Evolutionary conservation across 2,113 vertebrate species (phyloP).

Genomic region (Albula glossodonta): DNA sequence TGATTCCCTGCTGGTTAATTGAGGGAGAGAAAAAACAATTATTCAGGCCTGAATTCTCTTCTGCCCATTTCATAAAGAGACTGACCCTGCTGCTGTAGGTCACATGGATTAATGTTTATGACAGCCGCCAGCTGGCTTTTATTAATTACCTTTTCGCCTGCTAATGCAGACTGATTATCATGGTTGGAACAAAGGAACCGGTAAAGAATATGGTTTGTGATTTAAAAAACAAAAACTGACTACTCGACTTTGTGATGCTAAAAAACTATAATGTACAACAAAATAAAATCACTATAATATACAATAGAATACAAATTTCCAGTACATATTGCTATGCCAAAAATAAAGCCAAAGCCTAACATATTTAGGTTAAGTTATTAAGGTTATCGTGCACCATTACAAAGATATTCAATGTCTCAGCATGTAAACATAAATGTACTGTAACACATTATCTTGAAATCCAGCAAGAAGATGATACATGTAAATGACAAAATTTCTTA

Average conservation of each 20-base stretch:
- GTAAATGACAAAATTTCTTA: neutral
- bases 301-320: too few relatives aligned
- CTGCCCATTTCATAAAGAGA: neutral
- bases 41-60: neutral
- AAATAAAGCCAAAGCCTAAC: too few relatives aligned
- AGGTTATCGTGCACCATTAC: too few relatives aligned
- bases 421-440: too few relatives aligned
- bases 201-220: neutral
- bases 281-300: too few relatives aligned
- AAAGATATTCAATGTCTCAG: too few relatives aligned
- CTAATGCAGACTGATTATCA: neutral
- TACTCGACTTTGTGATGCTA: neutral
- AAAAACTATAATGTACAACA: neutral
- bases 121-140: neutral
- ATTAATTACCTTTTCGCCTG: neutral
- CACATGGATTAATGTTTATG: conserved; percentile 1
- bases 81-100: neutral
- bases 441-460: neutral
- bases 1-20: neutral
- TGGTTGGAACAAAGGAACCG: neutral
- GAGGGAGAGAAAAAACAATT: neutral
- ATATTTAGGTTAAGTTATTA: too few relatives aligned
- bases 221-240: neutral
- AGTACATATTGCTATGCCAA: too few relatives aligned
- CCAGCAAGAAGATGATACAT: neutral